A percentile compares a stretch with the other conserved stretches of the same genome.
These are phyloP conservation scores for Lasioglossum morio DNA, from an alignment of 2,888 invertebrate genomes.

Conservation along the genomic window DNA sequence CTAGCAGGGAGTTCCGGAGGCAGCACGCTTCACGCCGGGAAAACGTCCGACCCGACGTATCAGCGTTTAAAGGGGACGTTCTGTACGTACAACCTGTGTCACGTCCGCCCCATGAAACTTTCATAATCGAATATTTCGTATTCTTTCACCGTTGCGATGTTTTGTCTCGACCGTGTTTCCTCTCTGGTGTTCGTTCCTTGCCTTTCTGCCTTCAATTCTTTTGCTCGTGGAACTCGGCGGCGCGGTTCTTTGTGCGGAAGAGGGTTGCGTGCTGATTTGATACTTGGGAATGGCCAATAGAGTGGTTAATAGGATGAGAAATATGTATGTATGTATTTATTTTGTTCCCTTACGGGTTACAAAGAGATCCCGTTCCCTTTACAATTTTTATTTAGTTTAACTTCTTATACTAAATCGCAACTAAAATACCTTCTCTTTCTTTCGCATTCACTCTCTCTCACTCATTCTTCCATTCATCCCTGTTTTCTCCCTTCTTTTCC, in stretches of 20 bases:
- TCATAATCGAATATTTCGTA: conserved; percentile 49
- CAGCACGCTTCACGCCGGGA: conserved; percentile 17
- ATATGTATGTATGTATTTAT: no score
- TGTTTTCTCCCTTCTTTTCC: no score
- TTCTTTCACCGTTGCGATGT: not conserved
- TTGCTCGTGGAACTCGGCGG: not conserved
- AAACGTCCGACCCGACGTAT: conserved; percentile 55
- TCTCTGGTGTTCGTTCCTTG: not conserved
- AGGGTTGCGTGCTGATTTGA: not conserved
- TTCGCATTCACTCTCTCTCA: no score
- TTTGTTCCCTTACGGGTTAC: no score
- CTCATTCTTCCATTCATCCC: no score
- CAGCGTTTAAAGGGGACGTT: conserved; percentile 48
- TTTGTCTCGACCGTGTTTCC: not conserved
- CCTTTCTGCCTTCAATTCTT: not conserved
- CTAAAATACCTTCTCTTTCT: no score
- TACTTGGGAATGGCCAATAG: not conserved
- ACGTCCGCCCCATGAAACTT: conserved; percentile 42
- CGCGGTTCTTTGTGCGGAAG: not conserved
- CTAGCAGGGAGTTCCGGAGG: conserved; percentile 14
- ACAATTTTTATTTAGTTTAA: no score
- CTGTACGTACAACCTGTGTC: not conserved
- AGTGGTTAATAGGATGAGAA: not conserved
- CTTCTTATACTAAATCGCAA: no score
- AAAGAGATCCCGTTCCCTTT: no score